Conservation (phyloP, 92 coral and sea anemone genomes). For the Bergia puertoricense region DNA sequence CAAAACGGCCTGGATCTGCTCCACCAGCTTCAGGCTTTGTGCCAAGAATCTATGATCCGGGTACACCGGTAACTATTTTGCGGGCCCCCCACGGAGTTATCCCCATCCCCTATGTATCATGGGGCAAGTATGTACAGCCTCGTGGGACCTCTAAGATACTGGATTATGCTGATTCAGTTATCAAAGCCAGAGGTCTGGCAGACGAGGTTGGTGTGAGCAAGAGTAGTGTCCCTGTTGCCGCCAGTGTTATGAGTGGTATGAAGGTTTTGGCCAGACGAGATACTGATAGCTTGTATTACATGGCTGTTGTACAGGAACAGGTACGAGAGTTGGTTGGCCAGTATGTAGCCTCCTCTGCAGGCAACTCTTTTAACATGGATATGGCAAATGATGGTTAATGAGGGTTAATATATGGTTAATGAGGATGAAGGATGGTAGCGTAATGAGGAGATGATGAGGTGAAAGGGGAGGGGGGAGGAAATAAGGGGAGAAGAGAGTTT, state of each 20-base stretch:
- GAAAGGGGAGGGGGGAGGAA: no score
- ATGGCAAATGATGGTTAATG: no score
- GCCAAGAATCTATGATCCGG: slow-evolving; percentile 66
- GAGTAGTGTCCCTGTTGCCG: slow-evolving; percentile 86
- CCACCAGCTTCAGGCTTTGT: slow-evolving; percentile 82
- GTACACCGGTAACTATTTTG: slow-evolving; percentile 57
- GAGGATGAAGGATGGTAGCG: no score
- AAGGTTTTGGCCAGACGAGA: slow-evolving; percentile 84
- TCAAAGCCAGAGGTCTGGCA: slow-evolving; percentile 92
- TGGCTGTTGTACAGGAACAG: slow-evolving; percentile 87
- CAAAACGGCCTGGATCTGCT: slow-evolving; percentile 77
- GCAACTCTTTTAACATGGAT: no score
- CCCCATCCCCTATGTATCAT: slow-evolving; percentile 82
- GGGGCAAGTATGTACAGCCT: slow-evolving; percentile 56
- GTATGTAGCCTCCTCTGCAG: no score
- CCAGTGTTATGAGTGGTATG: slow-evolving; percentile 86
- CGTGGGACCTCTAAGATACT: slow-evolving; percentile 72
- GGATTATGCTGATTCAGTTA: slow-evolving; percentile 92
- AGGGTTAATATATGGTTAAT: no score
- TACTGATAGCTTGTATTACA: slow-evolving; percentile 88
- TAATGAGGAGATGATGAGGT: no score
- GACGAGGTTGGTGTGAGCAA: slow-evolving; percentile 55
- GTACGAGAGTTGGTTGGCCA: slow-evolving; percentile 38
- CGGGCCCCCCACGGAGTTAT: slow-evolving; percentile 77
- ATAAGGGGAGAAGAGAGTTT: no score